Evolutionary conservation across 1,140 invertebrate species (phyloP).

Genomic region (Cotesia vestalis): DNA sequence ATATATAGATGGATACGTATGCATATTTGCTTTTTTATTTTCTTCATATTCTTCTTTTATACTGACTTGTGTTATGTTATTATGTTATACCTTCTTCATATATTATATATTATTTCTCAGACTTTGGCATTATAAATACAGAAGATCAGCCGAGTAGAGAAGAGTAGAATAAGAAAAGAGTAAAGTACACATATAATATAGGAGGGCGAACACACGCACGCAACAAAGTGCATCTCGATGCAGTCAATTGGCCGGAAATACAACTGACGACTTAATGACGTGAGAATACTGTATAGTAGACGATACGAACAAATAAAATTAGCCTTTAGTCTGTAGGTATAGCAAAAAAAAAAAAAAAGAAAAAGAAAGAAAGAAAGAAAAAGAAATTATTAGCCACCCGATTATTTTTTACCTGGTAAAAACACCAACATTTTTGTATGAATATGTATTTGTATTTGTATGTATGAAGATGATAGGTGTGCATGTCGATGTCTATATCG

Average conservation of each 20-base stretch:
- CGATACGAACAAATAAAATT: too few species aligned
- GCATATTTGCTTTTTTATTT: background rate
- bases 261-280: constrained; percentile 17
- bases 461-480: background rate
- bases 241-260: constrained; percentile 23
- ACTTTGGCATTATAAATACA: too few species aligned
- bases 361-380: background rate
- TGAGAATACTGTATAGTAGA: background rate
- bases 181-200: too few species aligned
- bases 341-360: background rate
- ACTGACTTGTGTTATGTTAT: too few species aligned
- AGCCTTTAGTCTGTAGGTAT: too few species aligned
- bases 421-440: too few species aligned
- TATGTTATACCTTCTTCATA: too few species aligned
- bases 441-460: background rate
- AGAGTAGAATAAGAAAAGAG: too few species aligned
- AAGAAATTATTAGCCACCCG: constrained; percentile 1
- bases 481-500: background rate
- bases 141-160: too few species aligned
- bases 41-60: background rate
- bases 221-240: constrained; percentile 32
- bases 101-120: too few species aligned
- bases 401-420: background rate
- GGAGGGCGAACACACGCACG: constrained; percentile 19
- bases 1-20: background rate